These are phyloP conservation scores for Trichomycterus rosablanca DNA, from an alignment of 2,113 vertebrate genomes.

Conservation along the genomic window DNA sequence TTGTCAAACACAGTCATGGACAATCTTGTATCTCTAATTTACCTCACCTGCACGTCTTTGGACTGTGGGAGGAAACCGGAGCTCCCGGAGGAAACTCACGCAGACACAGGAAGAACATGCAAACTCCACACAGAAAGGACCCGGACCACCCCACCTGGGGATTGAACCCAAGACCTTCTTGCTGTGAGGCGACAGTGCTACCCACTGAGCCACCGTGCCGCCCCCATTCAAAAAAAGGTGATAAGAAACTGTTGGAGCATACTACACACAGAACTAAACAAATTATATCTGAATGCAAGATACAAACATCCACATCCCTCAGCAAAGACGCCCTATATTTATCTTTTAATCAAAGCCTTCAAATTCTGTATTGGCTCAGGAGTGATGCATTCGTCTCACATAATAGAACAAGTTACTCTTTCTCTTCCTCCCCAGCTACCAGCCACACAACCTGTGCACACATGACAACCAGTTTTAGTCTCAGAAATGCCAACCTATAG, in stretches of 20 bases:
- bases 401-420: slow-evolving; percentile 32
- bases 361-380: not conserved
- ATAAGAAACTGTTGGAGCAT: not conserved
- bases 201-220: too few species aligned
- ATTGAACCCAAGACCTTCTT: too few species aligned
- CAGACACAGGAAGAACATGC: too few species aligned
- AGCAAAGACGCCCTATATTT: not conserved
- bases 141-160: too few species aligned
- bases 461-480: slow-evolving; percentile 27
- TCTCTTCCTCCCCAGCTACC: slow-evolving; percentile 13
- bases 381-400: slow-evolving; percentile 24
- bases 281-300: not conserved
- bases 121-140: too few species aligned
- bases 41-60: too few species aligned
- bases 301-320: not conserved
- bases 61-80: too few species aligned
- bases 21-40: too few species aligned
- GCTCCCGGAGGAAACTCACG: too few species aligned
- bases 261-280: not conserved
- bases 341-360: slow-evolving; percentile 6
- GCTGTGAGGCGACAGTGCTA: too few species aligned
- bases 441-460: slow-evolving; percentile 32
- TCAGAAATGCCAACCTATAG: slow-evolving; percentile 22
- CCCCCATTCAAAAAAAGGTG: too few species aligned
- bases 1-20: too few species aligned